Base-by-base conservation (phyloP, 2,888 invertebrate species). In the Elysia crispata region DNA sequence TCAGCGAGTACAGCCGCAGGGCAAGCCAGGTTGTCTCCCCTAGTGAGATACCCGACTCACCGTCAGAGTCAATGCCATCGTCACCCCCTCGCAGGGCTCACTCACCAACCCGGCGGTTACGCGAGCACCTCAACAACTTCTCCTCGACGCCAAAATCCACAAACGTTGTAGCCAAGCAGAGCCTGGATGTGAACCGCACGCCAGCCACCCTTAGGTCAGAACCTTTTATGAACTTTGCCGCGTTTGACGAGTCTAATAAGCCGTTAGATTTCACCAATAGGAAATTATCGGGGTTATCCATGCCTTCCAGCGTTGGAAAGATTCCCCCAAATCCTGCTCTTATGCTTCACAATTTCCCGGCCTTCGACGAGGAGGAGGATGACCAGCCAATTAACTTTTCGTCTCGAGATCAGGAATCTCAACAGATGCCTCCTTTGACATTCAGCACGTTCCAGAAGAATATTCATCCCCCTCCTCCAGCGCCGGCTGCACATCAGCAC, bases 11-110 rank as follows among this genome's bases (percentile, higher is more conserved):
- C 87, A 90, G 91, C 80, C 85, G 90, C 1, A 93, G 96, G 87
- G 96, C 96, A 0, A 98, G 97, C 85, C 97, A 97, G 50, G 95
- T 96, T 74, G 95, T 98, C 60, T 90, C 91, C 1, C 90, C 91
- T 0, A 81, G 79, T 25, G 98, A 98, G 92, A 94, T 98, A 75
- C 98, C 98, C 0, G 98, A 98, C 93, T 98, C 98, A 0, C 98
- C 98, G 0, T 96, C 97, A 76, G 96, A 96, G 91, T 96, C 96
- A 64, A 94, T 95, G 90, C 96, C 96, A 30, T 87, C 89, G 18
- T 91, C 89, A 79, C 91, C 91, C 3, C n/a, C 77, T 81, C 83
- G 69, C 74, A 33, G 73, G 1, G 25, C 66, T 5, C 77, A 80
- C 77, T 83, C 80, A 1, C 80, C 76, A 0, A 76, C 76, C 15